These are phyloP conservation scores for Hiodon alosoides DNA, from an alignment of 2,113 vertebrate species.

Conservation along the genomic window DNA sequence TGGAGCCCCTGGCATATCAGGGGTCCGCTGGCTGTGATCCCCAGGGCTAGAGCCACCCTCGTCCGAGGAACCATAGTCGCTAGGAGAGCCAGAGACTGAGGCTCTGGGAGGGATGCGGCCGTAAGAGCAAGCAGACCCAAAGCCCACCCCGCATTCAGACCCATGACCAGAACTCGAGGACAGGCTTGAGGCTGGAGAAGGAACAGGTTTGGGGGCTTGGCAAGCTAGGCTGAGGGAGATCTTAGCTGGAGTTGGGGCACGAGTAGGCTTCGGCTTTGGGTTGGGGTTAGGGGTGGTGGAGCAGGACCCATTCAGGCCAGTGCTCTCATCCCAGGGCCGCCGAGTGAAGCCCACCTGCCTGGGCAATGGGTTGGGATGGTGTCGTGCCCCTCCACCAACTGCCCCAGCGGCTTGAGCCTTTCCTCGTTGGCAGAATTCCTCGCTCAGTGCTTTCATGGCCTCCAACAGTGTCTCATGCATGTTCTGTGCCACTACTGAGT, in stretches of 20 bases:
- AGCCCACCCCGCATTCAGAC: slow-evolving; percentile 65
- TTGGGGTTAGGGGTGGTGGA: slow-evolving; percentile 65
- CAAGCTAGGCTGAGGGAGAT: slow-evolving; percentile 67
- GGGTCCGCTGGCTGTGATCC: slow-evolving; percentile 57
- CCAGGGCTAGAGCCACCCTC: slow-evolving; percentile 71
- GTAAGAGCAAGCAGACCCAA: slow-evolving; percentile 63
- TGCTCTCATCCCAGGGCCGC: slow-evolving; percentile 64
- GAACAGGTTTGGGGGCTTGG: slow-evolving; percentile 64
- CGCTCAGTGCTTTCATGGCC: slow-evolving; percentile 74
- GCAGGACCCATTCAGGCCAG: slow-evolving; percentile 59
- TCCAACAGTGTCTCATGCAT: slow-evolving; percentile 78
- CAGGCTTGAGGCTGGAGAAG: slow-evolving; percentile 55
- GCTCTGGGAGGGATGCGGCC: slow-evolving; percentile 64
- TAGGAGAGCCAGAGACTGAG: slow-evolving; percentile 66
- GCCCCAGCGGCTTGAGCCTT: slow-evolving; percentile 69
- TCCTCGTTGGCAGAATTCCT: slow-evolving; percentile 70
- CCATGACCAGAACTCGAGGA: slow-evolving; percentile 71
- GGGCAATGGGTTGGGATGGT: slow-evolving; percentile 56
- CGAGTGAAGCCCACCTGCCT: slow-evolving; percentile 64
- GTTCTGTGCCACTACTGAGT: slow-evolving; percentile 71
- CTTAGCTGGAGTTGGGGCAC: slow-evolving; percentile 67
- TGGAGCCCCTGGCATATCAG: slow-evolving; percentile 45
- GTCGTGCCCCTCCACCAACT: slow-evolving; percentile 58
- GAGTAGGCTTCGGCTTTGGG: slow-evolving; percentile 64
- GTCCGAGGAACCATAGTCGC: slow-evolving; percentile 74